Evolutionary conservation across 2,888 invertebrate genomes (phyloP).

Genomic region (Lasius platythorax): DNA sequence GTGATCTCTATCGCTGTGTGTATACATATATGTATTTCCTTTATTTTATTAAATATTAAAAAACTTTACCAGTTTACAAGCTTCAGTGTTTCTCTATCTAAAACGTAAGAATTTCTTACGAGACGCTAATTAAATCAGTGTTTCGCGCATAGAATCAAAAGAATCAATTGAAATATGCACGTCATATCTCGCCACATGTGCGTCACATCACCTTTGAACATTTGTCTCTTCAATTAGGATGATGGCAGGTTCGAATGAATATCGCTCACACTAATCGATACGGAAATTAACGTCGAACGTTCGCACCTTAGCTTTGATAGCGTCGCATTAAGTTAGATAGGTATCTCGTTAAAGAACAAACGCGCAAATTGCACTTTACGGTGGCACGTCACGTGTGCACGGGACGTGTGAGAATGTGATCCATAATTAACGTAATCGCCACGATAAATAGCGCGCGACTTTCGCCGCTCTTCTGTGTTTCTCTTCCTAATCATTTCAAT

Average conservation of each 20-base stretch:
- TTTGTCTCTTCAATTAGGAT: conserved; percentile 35
- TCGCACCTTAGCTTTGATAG: conserved; percentile 44
- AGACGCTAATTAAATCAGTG: not conserved
- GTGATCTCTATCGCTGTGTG: not conserved
- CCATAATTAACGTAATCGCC: not conserved
- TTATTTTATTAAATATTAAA: not conserved
- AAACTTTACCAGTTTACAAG: not conserved
- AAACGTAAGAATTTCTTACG: not conserved
- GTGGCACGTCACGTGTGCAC: conserved; percentile 13
- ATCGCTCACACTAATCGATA: conserved; percentile 28
- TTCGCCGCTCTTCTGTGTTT: conserved; percentile 12
- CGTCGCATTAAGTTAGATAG: conserved; percentile 38
- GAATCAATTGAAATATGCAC: conserved; percentile 11
- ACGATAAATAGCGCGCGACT: not conserved
- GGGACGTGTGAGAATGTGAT: not conserved
- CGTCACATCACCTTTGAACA: conserved; percentile 1
- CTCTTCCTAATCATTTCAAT: conserved; percentile 22
- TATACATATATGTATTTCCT: not conserved
- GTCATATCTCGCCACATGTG: conserved; percentile 1
- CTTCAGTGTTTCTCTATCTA: not conserved
- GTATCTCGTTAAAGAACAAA: conserved; percentile 26
- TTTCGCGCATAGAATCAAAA: not conserved
- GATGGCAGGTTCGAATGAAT: conserved; percentile 17
- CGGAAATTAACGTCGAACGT: conserved; percentile 29
- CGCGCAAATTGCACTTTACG: conserved; percentile 12